Conservation (phyloP, 2,888 invertebrate genomes). For the Machimus atricapillus region DNA sequence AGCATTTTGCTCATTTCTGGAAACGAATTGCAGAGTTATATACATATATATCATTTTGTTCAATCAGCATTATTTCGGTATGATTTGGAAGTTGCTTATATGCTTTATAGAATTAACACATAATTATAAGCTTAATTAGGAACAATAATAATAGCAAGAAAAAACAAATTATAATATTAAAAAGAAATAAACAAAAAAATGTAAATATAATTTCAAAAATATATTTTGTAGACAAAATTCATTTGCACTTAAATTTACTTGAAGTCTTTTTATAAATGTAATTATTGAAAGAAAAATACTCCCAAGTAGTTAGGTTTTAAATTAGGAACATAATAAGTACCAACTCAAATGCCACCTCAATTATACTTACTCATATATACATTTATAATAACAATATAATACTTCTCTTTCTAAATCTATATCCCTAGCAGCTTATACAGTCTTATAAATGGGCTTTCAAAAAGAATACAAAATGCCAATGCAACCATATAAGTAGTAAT, state of each 20-base stretch:
- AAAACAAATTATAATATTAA: too few species aligned
- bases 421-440: conserved; percentile 38
- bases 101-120: too few species aligned
- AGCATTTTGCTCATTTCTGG: too few species aligned
- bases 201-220: background rate
- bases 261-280: background rate
- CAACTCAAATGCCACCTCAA: background rate
- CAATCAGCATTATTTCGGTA: too few species aligned
- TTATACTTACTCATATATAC: background rate
- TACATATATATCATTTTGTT: too few species aligned
- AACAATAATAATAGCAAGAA: too few species aligned
- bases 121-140: too few species aligned
- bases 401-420: background rate
- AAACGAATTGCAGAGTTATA: too few species aligned
- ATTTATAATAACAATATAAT: background rate
- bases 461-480: conserved; percentile 45
- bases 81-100: too few species aligned
- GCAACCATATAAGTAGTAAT: conserved; percentile 38
- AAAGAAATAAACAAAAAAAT: background rate
- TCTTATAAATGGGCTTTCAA: conserved; percentile 47
- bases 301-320: background rate
- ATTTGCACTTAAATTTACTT: background rate
- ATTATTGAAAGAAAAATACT: background rate
- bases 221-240: background rate
- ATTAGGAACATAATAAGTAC: background rate